phyloP scores from a whole-genome alignment of 2,888 invertebrate species.

The Cantharis rustica region DNA sequence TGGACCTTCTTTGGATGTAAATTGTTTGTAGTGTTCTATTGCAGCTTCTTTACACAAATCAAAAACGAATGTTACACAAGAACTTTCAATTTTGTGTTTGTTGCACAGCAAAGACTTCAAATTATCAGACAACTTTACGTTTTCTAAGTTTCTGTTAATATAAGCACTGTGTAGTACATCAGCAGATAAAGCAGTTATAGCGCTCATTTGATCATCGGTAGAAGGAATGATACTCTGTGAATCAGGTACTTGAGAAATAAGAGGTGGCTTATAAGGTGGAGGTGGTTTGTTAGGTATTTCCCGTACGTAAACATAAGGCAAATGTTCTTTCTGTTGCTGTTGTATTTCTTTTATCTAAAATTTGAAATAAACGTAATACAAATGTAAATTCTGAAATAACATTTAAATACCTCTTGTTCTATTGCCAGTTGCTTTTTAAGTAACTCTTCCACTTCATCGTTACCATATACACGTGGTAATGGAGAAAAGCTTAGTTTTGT shows the following conservation, averaged over 20 bases:
- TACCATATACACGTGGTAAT: conserved; percentile 18
- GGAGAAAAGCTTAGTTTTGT: conserved; percentile 17
- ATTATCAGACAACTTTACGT: conserved; percentile 47
- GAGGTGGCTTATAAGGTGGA: conserved; percentile 74
- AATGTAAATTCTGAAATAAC: background rate
- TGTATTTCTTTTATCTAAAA: conserved; percentile 65
- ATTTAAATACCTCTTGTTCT: conserved; percentile 63
- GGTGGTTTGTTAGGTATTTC: conserved; percentile 78
- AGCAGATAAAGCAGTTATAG: conserved; percentile 56
- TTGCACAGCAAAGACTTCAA: conserved; percentile 29
- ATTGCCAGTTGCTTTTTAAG: conserved; percentile 66
- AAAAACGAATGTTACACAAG: conserved; percentile 64
- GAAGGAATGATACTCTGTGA: conserved; percentile 35
- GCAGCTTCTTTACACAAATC: conserved; percentile 67
- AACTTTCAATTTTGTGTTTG: conserved; percentile 50
- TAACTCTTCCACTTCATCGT: conserved; percentile 65
- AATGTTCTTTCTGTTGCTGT: conserved; percentile 59
- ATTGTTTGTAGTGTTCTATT: conserved; percentile 57
- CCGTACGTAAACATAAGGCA: conserved; percentile 62
- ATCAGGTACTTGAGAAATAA: conserved; percentile 47
- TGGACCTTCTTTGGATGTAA: conserved; percentile 56
- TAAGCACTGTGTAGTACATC: conserved; percentile 57
- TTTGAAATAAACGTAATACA: conserved; percentile 3
- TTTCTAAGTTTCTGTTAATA: conserved; percentile 44
- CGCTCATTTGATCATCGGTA: conserved; percentile 56